Evolutionary conservation across 2,888 invertebrate species (phyloP).

Genomic region (Catonia carolina): DNA sequence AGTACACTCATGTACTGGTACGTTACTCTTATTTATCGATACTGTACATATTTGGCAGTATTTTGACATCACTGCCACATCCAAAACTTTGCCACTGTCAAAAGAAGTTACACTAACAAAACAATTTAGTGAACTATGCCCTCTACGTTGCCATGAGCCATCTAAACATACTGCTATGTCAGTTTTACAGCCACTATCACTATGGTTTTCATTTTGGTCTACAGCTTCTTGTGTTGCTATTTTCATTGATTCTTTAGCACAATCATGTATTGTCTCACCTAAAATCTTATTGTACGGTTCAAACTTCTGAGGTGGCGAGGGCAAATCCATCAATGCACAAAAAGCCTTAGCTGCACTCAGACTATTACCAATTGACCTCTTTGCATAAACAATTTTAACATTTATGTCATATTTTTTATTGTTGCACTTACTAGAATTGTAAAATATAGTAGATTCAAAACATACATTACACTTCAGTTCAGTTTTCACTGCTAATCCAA

Average conservation of each 20-base stretch:
- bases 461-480: too few species aligned
- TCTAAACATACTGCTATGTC: constrained; percentile 6
- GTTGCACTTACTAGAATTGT: neutral
- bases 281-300: constrained; percentile 6
- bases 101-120: constrained; percentile 2
- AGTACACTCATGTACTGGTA: neutral
- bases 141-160: constrained; percentile 8
- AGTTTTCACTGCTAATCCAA: too few species aligned
- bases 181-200: too few species aligned
- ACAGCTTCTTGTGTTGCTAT: constrained; percentile 9
- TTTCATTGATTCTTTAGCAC: constrained; percentile 7
- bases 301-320: constrained; percentile 5
- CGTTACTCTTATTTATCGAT: neutral
- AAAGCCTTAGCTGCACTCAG: constrained; percentile 2
- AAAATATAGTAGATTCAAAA: too few species aligned
- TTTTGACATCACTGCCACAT: constrained; percentile 15
- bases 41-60: constrained; percentile 5
- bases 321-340: constrained; percentile 5
- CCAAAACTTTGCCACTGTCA: constrained; percentile 15
- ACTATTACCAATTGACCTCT: constrained; percentile 9
- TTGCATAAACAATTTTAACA: constrained; percentile 13
- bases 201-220: neutral
- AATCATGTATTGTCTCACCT: neutral
- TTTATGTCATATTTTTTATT: constrained; percentile 16
- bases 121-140: constrained; percentile 10